Conservation (phyloP, 2,888 invertebrate species). For the Trilocha varians region DNA sequence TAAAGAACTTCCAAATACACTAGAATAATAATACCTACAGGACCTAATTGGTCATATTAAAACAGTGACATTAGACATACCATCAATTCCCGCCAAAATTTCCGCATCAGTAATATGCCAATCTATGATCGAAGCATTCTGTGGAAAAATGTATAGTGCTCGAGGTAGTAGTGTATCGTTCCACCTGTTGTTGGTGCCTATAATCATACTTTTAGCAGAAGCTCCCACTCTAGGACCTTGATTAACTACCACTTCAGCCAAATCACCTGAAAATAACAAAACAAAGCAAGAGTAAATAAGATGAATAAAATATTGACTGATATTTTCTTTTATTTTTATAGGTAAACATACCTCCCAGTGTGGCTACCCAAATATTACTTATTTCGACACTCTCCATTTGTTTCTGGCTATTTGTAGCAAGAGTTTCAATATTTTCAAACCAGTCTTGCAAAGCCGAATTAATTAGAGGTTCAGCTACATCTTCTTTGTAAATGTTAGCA, state of each 20-base stretch:
- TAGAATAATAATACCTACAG: no score
- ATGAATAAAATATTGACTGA: no score
- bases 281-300: neutral
- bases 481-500: slow-evolving; percentile 50
- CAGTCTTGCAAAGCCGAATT: slow-evolving; percentile 48
- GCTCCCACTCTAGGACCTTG: slow-evolving; percentile 72
- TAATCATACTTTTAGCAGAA: slow-evolving; percentile 45
- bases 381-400: slow-evolving; percentile 40
- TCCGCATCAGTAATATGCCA: slow-evolving; percentile 81
- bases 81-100: slow-evolving; percentile 79
- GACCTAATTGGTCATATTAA: neutral
- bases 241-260: slow-evolving; percentile 78
- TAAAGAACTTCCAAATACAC: no score
- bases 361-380: slow-evolving; percentile 76
- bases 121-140: slow-evolving; percentile 46
- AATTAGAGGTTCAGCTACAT: slow-evolving; percentile 50
- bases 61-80: slow-evolving; percentile 32
- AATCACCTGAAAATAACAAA: slow-evolving; percentile 64
- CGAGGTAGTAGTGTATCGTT: slow-evolving; percentile 76
- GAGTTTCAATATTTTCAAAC: slow-evolving; percentile 45
- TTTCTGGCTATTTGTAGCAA: slow-evolving; percentile 21
- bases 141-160: slow-evolving; percentile 67
- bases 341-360: slow-evolving; percentile 63
- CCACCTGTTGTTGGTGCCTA: slow-evolving; percentile 76
- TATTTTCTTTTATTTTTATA: neutral